A percentile compares a stretch with the other conserved stretches of the same genome.
Evolutionary conservation across 2,113 vertebrate genomes (phyloP).

Genomic region (Leptodactylus fuscus): DNA sequence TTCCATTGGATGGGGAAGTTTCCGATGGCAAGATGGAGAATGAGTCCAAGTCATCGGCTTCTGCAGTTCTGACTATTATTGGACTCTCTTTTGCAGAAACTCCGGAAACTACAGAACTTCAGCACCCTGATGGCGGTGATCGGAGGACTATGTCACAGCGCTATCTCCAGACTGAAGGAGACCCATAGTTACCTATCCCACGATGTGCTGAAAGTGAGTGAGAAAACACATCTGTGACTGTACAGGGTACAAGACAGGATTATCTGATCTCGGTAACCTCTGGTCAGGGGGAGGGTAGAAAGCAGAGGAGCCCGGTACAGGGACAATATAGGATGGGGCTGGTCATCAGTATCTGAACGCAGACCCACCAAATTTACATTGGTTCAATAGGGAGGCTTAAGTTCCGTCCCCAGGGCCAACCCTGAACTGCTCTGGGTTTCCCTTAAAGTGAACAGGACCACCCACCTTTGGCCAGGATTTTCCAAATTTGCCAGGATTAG

Average conservation of each 20-base stretch:
- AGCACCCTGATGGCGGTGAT: constrained; percentile 93
- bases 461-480: too few species aligned
- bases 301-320: too few species aligned
- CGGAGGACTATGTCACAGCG: constrained; percentile 89
- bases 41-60: background rate
- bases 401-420: too few species aligned
- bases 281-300: too few species aligned
- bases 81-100: constrained; percentile 72
- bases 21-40: background rate
- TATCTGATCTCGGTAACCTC: too few species aligned
- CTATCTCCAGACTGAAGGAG: constrained; percentile 91
- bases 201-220: constrained; percentile 85
- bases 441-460: too few species aligned
- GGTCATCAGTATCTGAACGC: too few species aligned
- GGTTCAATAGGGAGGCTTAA: too few species aligned
- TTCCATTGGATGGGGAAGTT: background rate
- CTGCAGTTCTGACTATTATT: background rate
- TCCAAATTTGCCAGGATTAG: too few species aligned
- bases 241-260: background rate
- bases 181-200: constrained; percentile 83
- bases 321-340: too few species aligned
- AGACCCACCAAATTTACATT: too few species aligned
- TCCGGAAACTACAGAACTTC: constrained; percentile 86
- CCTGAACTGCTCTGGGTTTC: too few species aligned
- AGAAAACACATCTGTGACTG: background rate